phyloP scores from a whole-genome alignment of 2,888 invertebrate species.

The Thereva nobilitata region DNA sequence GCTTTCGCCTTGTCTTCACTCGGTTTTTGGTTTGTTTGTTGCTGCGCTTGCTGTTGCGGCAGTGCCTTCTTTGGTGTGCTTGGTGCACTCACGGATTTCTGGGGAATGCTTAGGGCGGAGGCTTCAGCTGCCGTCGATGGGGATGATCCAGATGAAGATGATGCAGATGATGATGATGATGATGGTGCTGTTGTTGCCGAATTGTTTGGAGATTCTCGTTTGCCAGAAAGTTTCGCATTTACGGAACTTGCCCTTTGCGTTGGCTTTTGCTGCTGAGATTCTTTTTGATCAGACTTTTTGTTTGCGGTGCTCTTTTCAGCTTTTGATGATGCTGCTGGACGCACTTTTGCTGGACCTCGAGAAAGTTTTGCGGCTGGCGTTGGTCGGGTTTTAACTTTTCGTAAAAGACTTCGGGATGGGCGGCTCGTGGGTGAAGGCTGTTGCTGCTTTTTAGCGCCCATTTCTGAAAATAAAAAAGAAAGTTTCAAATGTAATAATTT shows the following conservation, averaged over 20 bases:
- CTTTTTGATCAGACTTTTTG: conserved; percentile 22
- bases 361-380: conserved; percentile 7
- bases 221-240: not conserved
- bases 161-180: not conserved
- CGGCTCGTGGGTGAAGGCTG: conserved; percentile 6
- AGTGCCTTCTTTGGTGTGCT: conserved; percentile 1
- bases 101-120: not conserved
- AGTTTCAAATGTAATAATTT: not conserved
- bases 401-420: conserved; percentile 16
- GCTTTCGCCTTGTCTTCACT: conserved; percentile 54
- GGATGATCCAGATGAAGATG: not conserved
- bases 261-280: conserved; percentile 18
- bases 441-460: conserved; percentile 39
- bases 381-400: conserved; percentile 33
- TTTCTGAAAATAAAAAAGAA: conserved; percentile 36
- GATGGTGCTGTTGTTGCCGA: conserved; percentile 1
- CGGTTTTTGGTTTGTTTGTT: conserved; percentile 15
- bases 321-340: conserved; percentile 22
- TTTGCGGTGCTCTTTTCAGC: conserved; percentile 8
- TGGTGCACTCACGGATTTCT: conserved; percentile 5
- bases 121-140: not conserved
- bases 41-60: not conserved
- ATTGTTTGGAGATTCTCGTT: conserved; percentile 4
- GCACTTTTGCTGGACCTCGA: conserved; percentile 2
- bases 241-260: not conserved